Evolutionary conservation across 2,888 invertebrate species (phyloP).

Genomic region (Sarcophaga carnaria): DNA sequence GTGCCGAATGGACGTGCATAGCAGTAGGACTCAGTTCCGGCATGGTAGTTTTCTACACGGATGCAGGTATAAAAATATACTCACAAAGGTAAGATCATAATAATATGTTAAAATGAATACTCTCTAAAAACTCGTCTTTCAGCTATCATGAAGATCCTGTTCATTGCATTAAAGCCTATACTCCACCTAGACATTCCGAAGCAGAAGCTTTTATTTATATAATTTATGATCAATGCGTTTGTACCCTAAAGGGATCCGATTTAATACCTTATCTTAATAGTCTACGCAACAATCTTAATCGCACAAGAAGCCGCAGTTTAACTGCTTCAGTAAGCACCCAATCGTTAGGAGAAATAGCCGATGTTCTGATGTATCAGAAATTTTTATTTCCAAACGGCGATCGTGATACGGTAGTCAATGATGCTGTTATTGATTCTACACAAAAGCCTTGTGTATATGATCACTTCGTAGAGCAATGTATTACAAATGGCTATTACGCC

Average conservation of each 20-base stretch:
- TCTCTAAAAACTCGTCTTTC: background rate
- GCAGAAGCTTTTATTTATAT: constrained; percentile 79
- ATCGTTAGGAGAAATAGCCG: constrained; percentile 73
- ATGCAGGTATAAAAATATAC: constrained; percentile 90
- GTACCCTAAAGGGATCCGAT: constrained; percentile 85
- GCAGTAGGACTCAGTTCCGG: constrained; percentile 94
- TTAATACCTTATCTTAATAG: constrained; percentile 89
- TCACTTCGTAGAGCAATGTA: constrained; percentile 86
- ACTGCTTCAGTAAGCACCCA: constrained; percentile 31
- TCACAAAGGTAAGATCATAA: constrained; percentile 85
- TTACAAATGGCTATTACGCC: constrained; percentile 78
- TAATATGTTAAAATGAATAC: background rate
- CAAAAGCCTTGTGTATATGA: constrained; percentile 87
- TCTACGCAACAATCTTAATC: constrained; percentile 88
- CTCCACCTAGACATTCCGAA: constrained; percentile 79
- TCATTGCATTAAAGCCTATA: constrained; percentile 89
- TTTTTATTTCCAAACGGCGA: constrained; percentile 91
- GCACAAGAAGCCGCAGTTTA: constrained; percentile 67
- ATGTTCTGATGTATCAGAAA: constrained; percentile 88
- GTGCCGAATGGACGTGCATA: constrained; percentile 96
- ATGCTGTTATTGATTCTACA: constrained; percentile 88
- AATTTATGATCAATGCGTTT: constrained; percentile 86
- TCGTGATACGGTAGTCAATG: constrained; percentile 87
- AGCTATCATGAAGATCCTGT: constrained; percentile 91
- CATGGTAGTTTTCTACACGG: constrained; percentile 93